phyloP scores from a whole-genome alignment of 64 coral and sea anemone species.

The Actinia tenebrosa region DNA sequence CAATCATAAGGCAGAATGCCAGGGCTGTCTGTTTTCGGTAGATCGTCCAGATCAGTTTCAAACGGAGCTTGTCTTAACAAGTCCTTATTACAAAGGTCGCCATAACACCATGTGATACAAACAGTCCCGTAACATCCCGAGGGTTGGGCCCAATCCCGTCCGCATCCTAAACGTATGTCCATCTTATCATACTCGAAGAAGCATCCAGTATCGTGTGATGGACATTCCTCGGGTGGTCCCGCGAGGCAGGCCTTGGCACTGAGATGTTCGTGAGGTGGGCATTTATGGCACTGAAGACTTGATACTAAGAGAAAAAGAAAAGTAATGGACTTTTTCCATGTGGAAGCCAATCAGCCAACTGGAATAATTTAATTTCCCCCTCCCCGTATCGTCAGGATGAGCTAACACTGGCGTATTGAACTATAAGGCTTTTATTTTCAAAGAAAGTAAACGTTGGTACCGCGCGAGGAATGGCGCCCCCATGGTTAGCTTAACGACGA shows the following conservation, averaged over 20 bases:
- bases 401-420: too few species aligned
- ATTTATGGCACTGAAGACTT: conserved; percentile 15
- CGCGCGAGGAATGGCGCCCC: too few species aligned
- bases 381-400: too few species aligned
- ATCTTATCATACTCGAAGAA: conserved; percentile 19
- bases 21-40: neutral
- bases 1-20: conserved; percentile 1
- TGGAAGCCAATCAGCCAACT: too few species aligned
- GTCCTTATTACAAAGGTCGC: neutral
- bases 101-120: conserved; percentile 14
- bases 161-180: neutral
- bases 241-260: conserved; percentile 16
- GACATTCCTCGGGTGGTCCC: neutral
- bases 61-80: conserved; percentile 11
- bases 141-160: conserved; percentile 17
- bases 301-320: neutral
- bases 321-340: neutral
- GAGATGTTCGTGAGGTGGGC: conserved; percentile 5
- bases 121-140: conserved; percentile 10
- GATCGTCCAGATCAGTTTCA: conserved; percentile 10
- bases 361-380: too few species aligned
- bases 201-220: conserved; percentile 18
- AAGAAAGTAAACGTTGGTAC: too few species aligned
- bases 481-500: too few species aligned
- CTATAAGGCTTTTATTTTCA: too few species aligned